Percentiles rank a stretch among this genome's conserved stretches.
These are phyloP conservation scores for Cephus pygmeus DNA, from an alignment of 2,888 invertebrate genomes.

Conservation along the genomic window DNA sequence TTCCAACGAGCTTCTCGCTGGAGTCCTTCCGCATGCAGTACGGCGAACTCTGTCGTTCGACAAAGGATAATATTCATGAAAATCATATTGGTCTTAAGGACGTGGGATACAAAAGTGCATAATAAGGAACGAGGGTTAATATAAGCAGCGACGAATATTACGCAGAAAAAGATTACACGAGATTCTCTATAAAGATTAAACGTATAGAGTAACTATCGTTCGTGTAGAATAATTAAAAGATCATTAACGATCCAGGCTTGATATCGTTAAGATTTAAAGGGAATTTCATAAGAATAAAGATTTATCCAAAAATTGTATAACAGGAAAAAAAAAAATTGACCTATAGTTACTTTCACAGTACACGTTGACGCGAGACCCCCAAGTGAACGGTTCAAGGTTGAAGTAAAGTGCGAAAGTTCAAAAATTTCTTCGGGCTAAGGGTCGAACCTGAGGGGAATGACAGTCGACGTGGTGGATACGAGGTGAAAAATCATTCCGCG, in stretches of 20 bases:
- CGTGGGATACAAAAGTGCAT: background rate
- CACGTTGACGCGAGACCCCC: too few species aligned
- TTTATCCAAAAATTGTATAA: background rate
- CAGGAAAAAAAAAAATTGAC: background rate
- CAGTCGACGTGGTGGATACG: background rate
- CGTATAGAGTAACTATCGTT: background rate
- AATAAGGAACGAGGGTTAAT: background rate
- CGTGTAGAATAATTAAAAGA: background rate
- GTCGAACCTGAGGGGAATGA: background rate
- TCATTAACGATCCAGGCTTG: background rate
- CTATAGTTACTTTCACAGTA: too few species aligned
- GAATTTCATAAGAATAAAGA: background rate
- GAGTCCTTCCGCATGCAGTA: slow-evolving; percentile 95
- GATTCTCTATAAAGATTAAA: background rate
- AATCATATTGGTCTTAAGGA: background rate
- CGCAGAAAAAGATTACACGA: too few species aligned
- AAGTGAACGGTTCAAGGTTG: background rate
- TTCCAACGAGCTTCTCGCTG: slow-evolving; percentile 84
- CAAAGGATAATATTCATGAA: background rate
- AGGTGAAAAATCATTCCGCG: slow-evolving; percentile 22
- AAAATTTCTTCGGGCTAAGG: background rate
- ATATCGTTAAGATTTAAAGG: background rate
- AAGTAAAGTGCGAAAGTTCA: background rate
- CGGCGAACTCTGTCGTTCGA: slow-evolving; percentile 82
- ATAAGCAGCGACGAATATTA: background rate